phyloP scores from a whole-genome alignment of 2,888 invertebrate species.

The Drosophila infuscata region DNA sequence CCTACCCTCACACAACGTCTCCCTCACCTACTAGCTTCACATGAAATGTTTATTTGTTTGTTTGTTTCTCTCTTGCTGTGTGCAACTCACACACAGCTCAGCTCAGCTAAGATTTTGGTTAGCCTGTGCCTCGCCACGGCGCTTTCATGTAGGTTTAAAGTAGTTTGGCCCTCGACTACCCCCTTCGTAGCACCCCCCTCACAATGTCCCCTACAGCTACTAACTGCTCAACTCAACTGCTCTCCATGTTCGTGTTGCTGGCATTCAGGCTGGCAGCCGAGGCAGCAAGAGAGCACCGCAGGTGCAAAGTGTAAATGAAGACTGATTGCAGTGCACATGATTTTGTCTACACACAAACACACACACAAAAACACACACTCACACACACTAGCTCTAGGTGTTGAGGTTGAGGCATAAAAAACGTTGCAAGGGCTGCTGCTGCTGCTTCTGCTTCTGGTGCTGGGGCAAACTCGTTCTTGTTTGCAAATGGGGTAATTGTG shows the following conservation, averaged over 20 bases:
- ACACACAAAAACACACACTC: conserved; percentile 1
- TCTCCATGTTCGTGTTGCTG: conserved; percentile 59
- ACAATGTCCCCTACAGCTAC: conserved; percentile 16
- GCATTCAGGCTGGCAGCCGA: conserved; percentile 39
- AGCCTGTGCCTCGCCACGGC: conserved; percentile 24
- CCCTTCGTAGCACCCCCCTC: background rate
- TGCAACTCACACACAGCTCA: conserved; percentile 50
- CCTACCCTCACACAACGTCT: background rate
- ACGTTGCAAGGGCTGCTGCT: conserved; percentile 57
- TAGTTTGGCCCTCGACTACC: conserved; percentile 51
- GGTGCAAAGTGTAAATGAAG: conserved; percentile 81
- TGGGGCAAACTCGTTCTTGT: conserved; percentile 60
- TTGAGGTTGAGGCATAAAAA: conserved; percentile 56
- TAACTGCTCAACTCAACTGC: conserved; percentile 51
- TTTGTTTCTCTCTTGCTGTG: conserved; percentile 41
- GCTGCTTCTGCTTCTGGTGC: conserved; percentile 23
- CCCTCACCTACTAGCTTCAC: conserved; percentile 11
- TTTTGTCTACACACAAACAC: conserved; percentile 59
- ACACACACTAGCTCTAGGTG: conserved; percentile 18
- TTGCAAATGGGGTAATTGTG: conserved; percentile 80
- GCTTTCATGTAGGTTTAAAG: conserved; percentile 74
- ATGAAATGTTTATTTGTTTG: conserved; percentile 53
- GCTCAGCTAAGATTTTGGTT: conserved; percentile 41
- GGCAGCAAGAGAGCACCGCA: conserved; percentile 59
- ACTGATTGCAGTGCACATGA: conserved; percentile 82